These are phyloP conservation scores for Morus bassanus DNA, from an alignment of 2,797 vertebrate species.

Conservation along the genomic window DNA sequence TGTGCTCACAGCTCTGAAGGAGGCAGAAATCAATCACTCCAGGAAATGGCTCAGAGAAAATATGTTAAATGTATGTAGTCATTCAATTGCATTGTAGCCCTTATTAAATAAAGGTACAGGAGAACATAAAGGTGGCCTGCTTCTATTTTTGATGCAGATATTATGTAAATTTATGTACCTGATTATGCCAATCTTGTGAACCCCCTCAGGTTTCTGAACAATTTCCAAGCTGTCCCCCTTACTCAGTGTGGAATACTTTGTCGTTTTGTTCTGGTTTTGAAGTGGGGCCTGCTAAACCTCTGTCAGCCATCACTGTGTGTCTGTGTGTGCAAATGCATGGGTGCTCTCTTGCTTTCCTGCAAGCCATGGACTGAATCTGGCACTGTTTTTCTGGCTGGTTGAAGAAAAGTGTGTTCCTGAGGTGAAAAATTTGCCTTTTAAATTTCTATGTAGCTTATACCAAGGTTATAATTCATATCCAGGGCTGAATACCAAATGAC, in stretches of 20 bases:
- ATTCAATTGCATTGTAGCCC: slow-evolving; percentile 67
- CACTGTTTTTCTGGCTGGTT: neutral
- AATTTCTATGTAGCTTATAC: slow-evolving; percentile 33
- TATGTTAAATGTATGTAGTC: neutral
- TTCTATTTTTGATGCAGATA: slow-evolving; percentile 61
- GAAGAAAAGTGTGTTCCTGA: slow-evolving; percentile 54
- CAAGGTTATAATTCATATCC: slow-evolving; percentile 58
- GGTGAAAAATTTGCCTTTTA: slow-evolving; percentile 67
- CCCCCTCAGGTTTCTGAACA: slow-evolving; percentile 63
- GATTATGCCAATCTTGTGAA: slow-evolving; percentile 58
- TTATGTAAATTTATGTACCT: slow-evolving; percentile 74
- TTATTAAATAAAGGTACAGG: slow-evolving; percentile 65
- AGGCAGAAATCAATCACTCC: neutral
- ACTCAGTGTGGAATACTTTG: neutral
- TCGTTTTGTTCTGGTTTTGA: slow-evolving; percentile 27
- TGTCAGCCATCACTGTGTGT: neutral
- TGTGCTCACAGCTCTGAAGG: neutral
- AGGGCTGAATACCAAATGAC: slow-evolving; percentile 58
- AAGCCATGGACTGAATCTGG: neutral
- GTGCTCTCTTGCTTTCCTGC: neutral
- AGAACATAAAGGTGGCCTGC: slow-evolving; percentile 32
- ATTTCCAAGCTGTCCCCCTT: slow-evolving; percentile 51
- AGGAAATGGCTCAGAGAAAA: slow-evolving; percentile 37
- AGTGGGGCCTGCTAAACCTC: neutral
- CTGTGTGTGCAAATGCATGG: neutral